Conservation (phyloP, 2,113 vertebrate species). For the Parus major region DNA sequence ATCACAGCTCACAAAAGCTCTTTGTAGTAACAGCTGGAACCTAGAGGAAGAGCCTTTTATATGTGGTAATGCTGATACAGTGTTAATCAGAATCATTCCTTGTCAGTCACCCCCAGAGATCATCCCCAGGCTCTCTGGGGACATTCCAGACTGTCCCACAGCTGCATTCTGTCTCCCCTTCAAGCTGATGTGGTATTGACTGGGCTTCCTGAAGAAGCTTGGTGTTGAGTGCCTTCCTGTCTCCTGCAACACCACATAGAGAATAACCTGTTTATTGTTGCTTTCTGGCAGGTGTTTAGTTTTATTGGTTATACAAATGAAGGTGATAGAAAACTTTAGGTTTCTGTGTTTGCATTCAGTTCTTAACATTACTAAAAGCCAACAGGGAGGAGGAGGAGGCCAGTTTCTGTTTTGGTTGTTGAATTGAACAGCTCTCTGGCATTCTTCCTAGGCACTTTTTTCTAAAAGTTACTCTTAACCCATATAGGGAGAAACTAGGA, state of each 20-base stretch:
- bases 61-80: neutral
- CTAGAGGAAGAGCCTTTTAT: neutral
- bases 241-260: neutral
- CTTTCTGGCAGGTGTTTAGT: neutral
- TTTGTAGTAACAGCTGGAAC: neutral
- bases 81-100: neutral
- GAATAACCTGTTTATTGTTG: neutral
- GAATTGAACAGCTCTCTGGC: neutral
- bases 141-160: neutral
- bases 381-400: neutral
- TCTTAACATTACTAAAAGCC: neutral
- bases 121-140: neutral
- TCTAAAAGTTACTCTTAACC: neutral
- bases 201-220: neutral
- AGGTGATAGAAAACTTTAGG: neutral
- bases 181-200: rapidly evolving
- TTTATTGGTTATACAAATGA: neutral
- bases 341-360: neutral
- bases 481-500: neutral
- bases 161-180: neutral
- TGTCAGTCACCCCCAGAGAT: neutral
- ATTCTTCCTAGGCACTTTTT: neutral
- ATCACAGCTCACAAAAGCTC: neutral
- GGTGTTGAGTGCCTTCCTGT: neutral
- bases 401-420: neutral